Percentiles rank a stretch among this genome's conserved stretches.
phyloP scores from a whole-genome alignment of 1,140 invertebrate species.

The Sinonovacula constricta region DNA sequence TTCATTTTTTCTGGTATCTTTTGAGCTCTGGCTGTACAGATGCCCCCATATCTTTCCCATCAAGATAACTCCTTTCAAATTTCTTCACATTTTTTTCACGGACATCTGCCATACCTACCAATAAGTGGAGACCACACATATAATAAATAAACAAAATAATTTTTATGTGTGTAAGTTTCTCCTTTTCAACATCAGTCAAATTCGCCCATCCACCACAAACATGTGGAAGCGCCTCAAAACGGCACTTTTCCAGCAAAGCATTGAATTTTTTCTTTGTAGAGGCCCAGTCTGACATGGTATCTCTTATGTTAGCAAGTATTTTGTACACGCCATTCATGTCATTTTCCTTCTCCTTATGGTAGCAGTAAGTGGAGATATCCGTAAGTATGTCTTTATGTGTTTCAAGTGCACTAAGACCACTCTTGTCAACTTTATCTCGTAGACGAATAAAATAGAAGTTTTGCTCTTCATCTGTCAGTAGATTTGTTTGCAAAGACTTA shows the following conservation, averaged over 20 bases:
- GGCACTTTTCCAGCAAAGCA: constrained; percentile 18
- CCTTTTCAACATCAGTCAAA: constrained; percentile 1
- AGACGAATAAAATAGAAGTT: constrained; percentile 34
- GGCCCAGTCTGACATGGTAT: constrained; percentile 28
- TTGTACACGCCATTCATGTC: constrained; percentile 15
- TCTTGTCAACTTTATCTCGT: constrained; percentile 31
- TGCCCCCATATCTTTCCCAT: constrained; percentile 5
- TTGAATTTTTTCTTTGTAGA: constrained; percentile 40
- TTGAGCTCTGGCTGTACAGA: not conserved
- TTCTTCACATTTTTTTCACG: constrained; percentile 20
- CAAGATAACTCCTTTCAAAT: constrained; percentile 29
- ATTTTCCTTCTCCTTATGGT: not conserved
- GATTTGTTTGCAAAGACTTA: constrained; percentile 18
- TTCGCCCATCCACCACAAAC: constrained; percentile 16
- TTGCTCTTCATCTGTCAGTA: constrained; percentile 24
- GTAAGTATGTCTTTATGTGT: constrained; percentile 31
- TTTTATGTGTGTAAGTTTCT: not conserved
- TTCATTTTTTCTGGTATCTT: constrained; percentile 10
- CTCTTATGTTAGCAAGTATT: constrained; percentile 27
- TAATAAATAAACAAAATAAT: too few relatives aligned
- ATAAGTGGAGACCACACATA: constrained; percentile 39
- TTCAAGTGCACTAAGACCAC: constrained; percentile 16
- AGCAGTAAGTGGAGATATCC: constrained; percentile 23
- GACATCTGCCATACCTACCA: constrained; percentile 45
- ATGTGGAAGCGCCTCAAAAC: constrained; percentile 15